phyloP scores from a whole-genome alignment of 2,888 invertebrate genomes.

The Patella pellucida region DNA sequence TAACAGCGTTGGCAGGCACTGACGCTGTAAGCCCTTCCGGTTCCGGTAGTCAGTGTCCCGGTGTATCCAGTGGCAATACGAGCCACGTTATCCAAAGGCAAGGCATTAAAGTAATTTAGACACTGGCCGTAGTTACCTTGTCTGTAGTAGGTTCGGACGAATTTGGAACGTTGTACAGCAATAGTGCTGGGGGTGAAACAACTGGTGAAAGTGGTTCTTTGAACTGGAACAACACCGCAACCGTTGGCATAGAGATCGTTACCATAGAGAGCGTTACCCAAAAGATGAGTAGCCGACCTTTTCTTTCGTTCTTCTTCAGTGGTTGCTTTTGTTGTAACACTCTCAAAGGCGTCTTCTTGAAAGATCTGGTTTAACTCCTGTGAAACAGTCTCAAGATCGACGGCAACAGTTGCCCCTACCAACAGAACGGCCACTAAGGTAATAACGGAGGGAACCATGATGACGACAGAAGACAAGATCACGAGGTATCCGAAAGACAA shows the following conservation, averaged over 20 bases:
- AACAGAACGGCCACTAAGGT: no score
- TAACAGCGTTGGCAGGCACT: neutral
- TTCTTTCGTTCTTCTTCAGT: neutral
- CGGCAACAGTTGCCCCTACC: neutral
- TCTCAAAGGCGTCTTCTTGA: no score
- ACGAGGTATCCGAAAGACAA: no score
- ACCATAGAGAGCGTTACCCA: no score
- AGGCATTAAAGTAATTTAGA: neutral
- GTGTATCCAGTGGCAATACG: no score
- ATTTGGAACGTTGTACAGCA: neutral
- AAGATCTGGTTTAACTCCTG: no score
- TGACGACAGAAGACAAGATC: neutral
- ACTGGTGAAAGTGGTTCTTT: neutral
- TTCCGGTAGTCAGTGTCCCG: neutral
- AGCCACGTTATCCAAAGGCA: slow-evolving; percentile 1
- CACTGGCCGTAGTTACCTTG: neutral
- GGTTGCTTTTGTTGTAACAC: no score
- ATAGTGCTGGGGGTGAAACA: neutral
- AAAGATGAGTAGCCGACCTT: no score
- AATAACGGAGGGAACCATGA: neutral
- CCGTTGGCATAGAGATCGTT: no score
- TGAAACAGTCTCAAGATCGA: no score
- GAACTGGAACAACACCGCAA: neutral
- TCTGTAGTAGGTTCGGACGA: neutral
- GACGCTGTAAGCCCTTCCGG: neutral